Conservation (phyloP, 2,797 vertebrate species). For the Anolis apletophallus region DNA sequence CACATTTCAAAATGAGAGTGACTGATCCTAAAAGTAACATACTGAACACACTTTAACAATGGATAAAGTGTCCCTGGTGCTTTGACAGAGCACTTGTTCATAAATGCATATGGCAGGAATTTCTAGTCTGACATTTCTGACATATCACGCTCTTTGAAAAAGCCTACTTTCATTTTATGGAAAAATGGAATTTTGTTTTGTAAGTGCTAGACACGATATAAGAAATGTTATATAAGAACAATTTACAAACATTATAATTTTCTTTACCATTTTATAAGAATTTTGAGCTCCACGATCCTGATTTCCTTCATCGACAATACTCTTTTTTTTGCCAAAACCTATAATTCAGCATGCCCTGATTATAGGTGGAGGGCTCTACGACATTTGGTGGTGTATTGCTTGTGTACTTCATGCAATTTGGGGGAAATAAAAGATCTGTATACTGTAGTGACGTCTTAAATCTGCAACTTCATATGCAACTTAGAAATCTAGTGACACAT, state of each 20-base stretch:
- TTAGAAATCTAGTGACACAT: not conserved
- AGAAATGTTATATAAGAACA: not conserved
- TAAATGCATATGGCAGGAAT: not conserved
- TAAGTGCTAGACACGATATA: not conserved
- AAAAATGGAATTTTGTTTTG: not conserved
- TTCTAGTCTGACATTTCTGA: not conserved
- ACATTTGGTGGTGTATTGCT: not conserved
- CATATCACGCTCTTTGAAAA: not conserved
- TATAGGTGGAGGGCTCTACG: not conserved
- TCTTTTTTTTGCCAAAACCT: too few species aligned
- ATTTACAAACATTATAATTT: not conserved
- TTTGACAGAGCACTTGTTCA: not conserved
- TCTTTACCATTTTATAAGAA: not conserved
- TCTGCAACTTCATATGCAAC: not conserved
- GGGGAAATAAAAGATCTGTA: constrained; percentile 7
- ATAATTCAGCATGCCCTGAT: not conserved
- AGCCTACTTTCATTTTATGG: not conserved
- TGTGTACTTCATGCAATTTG: not conserved
- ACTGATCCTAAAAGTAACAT: not conserved
- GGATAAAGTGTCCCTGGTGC: not conserved
- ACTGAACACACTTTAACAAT: not conserved
- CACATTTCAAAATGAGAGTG: not conserved
- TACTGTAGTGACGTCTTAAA: constrained; percentile 1
- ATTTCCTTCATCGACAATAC: not conserved
- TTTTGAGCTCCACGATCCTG: not conserved